Evolutionary conservation across 2,113 vertebrate genomes (phyloP).

Genomic region (Shinisaurus crocodilurus): DNA sequence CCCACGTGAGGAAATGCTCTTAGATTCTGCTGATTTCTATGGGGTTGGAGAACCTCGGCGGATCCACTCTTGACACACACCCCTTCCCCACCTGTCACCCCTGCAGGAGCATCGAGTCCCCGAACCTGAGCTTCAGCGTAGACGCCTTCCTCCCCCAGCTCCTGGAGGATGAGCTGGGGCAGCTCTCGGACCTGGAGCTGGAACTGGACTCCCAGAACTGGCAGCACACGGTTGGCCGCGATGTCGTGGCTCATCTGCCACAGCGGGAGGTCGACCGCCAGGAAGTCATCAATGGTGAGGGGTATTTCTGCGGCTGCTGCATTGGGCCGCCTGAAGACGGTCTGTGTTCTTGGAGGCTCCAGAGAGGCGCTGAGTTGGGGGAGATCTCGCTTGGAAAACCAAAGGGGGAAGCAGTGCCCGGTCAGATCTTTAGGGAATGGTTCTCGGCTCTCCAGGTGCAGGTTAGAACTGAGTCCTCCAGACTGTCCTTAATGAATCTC

Average conservation of each 20-base stretch:
- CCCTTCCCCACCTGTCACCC: rapidly evolving
- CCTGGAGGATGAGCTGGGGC: conserved; percentile 85
- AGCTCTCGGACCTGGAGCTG: conserved; percentile 73
- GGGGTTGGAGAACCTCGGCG: not conserved
- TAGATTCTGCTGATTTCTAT: too few relatives aligned
- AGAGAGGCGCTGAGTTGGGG: too few relatives aligned
- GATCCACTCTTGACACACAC: too few relatives aligned
- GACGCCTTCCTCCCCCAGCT: conserved; percentile 81
- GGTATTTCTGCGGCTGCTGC: rapidly evolving
- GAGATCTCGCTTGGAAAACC: too few relatives aligned
- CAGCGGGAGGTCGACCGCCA: conserved; percentile 89
- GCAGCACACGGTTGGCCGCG: conserved; percentile 86
- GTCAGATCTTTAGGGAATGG: not conserved
- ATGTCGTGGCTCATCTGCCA: conserved; percentile 78
- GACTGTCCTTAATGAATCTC: not conserved
- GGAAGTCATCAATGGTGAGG: conserved; percentile 92
- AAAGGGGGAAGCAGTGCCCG: not conserved
- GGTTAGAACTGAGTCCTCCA: too few relatives aligned
- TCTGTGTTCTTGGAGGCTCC: not conserved
- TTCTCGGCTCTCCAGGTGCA: not conserved
- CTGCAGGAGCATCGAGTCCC: conserved; percentile 86
- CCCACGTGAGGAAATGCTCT: too few relatives aligned
- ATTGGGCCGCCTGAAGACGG: not conserved
- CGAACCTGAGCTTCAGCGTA: conserved; percentile 75
- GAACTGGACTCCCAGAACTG: conserved; percentile 87